Conservation (phyloP, 2,113 vertebrate species). For the Macaca nemestrina region DNA sequence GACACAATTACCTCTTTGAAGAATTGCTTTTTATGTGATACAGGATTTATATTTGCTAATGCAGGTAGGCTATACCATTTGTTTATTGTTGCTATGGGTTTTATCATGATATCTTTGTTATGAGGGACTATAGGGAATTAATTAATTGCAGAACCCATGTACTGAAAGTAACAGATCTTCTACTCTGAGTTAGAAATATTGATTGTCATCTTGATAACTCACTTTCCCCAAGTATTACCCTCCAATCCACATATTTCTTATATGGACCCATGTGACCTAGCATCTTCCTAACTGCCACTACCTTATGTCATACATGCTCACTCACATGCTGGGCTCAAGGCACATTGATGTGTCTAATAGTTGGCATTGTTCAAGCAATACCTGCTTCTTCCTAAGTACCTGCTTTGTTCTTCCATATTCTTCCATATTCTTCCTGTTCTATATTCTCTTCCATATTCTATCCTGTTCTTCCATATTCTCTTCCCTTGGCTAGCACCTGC, state of each 20-base stretch:
- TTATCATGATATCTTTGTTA: background rate
- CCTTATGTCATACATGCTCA: background rate
- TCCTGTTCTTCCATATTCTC: background rate
- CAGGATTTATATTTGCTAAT: background rate
- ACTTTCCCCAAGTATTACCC: background rate
- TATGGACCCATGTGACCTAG: background rate
- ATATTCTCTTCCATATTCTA: background rate
- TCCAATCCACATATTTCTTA: background rate
- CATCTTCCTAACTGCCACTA: background rate
- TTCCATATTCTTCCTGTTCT: background rate
- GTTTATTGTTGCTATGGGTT: background rate
- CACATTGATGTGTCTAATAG: background rate
- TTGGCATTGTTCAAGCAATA: background rate
- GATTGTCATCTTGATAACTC: background rate
- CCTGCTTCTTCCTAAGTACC: background rate
- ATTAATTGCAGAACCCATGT: background rate
- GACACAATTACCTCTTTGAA: background rate
- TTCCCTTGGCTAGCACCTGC: background rate
- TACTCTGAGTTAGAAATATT: background rate
- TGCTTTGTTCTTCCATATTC: background rate
- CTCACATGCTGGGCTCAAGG: background rate
- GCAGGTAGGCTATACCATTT: background rate
- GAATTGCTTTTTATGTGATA: background rate
- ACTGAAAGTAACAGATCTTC: background rate
- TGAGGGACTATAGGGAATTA: background rate